Conservation (phyloP, 1,140 invertebrate species). For the Drosophila pruinosa region DNA sequence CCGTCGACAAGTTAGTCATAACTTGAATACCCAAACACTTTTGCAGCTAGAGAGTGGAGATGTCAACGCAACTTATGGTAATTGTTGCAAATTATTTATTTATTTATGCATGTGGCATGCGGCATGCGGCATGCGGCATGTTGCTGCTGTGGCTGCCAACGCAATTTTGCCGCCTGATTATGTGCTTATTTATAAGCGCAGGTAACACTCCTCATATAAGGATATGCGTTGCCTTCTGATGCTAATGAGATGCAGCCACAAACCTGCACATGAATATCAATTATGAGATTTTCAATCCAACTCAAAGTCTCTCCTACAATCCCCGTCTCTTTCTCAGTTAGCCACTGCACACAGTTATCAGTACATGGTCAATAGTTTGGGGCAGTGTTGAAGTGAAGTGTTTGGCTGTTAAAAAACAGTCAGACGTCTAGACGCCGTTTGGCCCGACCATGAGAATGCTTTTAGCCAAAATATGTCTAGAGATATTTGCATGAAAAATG, state of each 20-base stretch:
- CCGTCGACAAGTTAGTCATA: constrained; percentile 61
- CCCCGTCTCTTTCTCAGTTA: neutral
- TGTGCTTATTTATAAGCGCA: constrained; percentile 75
- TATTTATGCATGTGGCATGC: constrained; percentile 64
- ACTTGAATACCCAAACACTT: constrained; percentile 25
- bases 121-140: neutral
- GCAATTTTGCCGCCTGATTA: constrained; percentile 71
- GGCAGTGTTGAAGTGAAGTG: neutral
- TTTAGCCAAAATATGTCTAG: constrained; percentile 28
- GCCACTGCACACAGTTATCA: too few species aligned
- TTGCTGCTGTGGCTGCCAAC: constrained; percentile 1
- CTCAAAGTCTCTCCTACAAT: too few species aligned
- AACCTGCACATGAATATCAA: constrained; percentile 74
- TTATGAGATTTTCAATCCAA: constrained; percentile 31
- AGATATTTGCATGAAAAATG: constrained; percentile 19
- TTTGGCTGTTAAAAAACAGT: neutral
- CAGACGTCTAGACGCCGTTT: constrained; percentile 30
- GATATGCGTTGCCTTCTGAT: constrained; percentile 37
- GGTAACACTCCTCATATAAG: constrained; percentile 29
- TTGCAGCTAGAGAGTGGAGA: constrained; percentile 41
- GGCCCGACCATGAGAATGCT: constrained; percentile 2
- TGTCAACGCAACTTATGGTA: constrained; percentile 74
- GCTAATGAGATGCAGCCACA: constrained; percentile 71
- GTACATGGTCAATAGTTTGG: neutral
- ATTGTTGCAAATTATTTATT: constrained; percentile 80